These are phyloP conservation scores for Sminthurides aquaticus DNA, from an alignment of 2,888 invertebrate genomes.

Conservation along the genomic window DNA sequence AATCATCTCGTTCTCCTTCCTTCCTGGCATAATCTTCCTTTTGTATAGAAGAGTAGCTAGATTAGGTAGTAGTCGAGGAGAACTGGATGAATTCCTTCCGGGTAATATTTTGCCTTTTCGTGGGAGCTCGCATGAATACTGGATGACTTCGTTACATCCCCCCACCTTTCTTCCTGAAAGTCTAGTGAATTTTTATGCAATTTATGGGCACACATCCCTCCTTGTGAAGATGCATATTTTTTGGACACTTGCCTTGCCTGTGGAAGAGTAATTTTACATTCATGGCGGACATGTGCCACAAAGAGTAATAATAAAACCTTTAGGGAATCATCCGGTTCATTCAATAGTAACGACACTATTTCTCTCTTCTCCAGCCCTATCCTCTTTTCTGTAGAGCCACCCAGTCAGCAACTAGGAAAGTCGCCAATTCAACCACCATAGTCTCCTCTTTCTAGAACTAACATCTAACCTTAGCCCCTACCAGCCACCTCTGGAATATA, in stretches of 20 bases:
- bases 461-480: too few species aligned
- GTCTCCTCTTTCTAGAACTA: too few species aligned
- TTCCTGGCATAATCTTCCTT: too few species aligned
- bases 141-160: neutral
- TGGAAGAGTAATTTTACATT: neutral
- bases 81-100: too few species aligned
- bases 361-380: neutral
- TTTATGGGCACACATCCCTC: neutral
- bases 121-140: neutral
- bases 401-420: too few species aligned
- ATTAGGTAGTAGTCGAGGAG: too few species aligned
- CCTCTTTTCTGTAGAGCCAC: too few species aligned
- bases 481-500: too few species aligned
- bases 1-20: too few species aligned
- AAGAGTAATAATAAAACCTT: neutral
- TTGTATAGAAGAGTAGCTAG: too few species aligned
- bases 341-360: neutral
- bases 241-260: neutral
- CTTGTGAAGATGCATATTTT: neutral
- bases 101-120: too few species aligned
- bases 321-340: neutral
- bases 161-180: neutral
- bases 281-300: neutral
- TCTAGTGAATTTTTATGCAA: neutral
- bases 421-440: too few species aligned